Evolutionary conservation across 2,113 vertebrate genomes (phyloP), one percentile per base, ranked within the genome.

Genomic region (Ceratotherium simum): DNA sequence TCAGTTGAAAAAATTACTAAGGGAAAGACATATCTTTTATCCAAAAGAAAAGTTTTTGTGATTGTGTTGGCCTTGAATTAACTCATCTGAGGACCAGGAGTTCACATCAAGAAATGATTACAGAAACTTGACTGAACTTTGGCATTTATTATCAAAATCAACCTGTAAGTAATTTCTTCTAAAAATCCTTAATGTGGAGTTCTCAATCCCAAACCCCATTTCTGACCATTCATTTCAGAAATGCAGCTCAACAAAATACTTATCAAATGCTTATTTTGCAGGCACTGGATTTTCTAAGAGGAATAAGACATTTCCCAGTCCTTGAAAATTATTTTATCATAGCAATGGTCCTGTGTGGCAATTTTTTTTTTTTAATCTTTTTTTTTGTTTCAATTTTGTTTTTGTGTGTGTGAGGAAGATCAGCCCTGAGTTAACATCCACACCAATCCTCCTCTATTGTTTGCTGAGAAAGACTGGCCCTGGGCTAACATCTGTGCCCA

Each of bases 91-190:
- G 25, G 13, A 73, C 27, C 21, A 94, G 20, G 5, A 91, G 36
- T 86, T 86, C 70, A n/a, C 64, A 76, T 91, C 21, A 97, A 95
- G 46, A 92, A 91, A 17, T 60, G 33, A 62, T 73, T 87, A 85
- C 69, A 62, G 91, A 89, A 95, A 56, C 8, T 67, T 82, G 25
- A 64, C 36, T 65, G 12, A 94, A 92, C 4, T 64, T 88, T 73
- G 23, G 7, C 18, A 80, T 85, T 89, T 84, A 80, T 58, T 78
- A 94, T 75, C 75, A 94, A 97, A 96, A 90, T 78, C 14, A 42
- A 64, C 73, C 84, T 84, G 5, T 48, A 92, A 90, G 97, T 87
- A 88, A 88, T 89, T 76, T 89, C 36, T 93, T 95, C 83, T 85
- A 91, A 91, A 97, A 96, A 65, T 62, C 84, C 11, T 91, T 78